These are phyloP conservation scores for Rhodinocichla rosea DNA, from an alignment of 2,113 vertebrate genomes.

Conservation along the genomic window DNA sequence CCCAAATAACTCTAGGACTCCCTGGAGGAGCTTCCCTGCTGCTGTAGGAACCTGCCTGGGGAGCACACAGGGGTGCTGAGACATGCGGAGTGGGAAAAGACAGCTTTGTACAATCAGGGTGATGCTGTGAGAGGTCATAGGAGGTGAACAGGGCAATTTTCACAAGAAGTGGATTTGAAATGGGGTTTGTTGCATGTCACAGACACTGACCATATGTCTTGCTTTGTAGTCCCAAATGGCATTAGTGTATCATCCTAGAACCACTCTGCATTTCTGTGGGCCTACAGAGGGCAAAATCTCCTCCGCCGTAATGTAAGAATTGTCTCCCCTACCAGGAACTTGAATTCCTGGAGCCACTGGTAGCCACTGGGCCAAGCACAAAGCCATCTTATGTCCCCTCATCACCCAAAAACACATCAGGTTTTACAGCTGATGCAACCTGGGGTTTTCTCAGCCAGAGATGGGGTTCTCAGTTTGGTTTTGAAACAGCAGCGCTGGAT, in stretches of 20 bases:
- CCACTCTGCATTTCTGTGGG: background rate
- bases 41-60: background rate
- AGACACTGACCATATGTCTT: background rate
- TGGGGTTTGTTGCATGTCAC: background rate
- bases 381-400: background rate
- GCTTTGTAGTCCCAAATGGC: background rate
- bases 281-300: background rate
- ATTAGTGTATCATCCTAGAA: background rate
- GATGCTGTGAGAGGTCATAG: background rate
- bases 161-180: background rate
- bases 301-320: accelerated
- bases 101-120: background rate
- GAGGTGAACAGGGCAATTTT: background rate
- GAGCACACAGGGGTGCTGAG: background rate
- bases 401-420: background rate
- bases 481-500: accelerated
- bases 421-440: accelerated
- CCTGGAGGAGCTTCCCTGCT: background rate
- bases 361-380: background rate
- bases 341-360: background rate
- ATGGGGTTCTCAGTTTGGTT: background rate
- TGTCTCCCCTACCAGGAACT: background rate
- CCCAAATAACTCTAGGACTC: background rate
- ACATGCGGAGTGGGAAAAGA: accelerated
- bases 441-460: background rate